These are phyloP conservation scores for Dreissena polymorpha DNA, from an alignment of 1,140 invertebrate species.

Conservation along the genomic window DNA sequence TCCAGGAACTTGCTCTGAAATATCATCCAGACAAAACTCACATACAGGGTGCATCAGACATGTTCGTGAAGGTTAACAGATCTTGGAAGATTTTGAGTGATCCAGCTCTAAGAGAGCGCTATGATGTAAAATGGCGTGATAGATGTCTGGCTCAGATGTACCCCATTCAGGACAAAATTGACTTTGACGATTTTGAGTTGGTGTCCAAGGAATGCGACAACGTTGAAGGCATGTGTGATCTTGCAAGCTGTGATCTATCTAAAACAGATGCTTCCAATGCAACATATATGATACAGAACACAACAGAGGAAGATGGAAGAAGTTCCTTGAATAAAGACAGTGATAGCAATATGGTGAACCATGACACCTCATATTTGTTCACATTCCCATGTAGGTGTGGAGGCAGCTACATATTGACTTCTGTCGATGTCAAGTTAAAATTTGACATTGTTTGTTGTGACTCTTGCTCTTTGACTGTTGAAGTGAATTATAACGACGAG, in stretches of 20 bases:
- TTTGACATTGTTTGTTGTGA: conserved; percentile 75
- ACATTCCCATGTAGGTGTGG: conserved; percentile 70
- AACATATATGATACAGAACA: not conserved
- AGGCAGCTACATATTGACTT: conserved; percentile 63
- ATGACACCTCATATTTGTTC: not conserved
- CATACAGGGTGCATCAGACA: conserved; percentile 10
- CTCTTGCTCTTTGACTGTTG: conserved; percentile 71
- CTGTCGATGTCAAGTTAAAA: conserved; percentile 61
- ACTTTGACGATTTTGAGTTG: conserved; percentile 67
- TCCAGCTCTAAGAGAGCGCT: conserved; percentile 62
- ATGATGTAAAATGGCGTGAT: conserved; percentile 70
- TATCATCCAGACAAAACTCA: conserved; percentile 72
- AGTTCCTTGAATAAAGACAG: not conserved
- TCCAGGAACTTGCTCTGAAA: conserved; percentile 60
- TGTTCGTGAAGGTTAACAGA: conserved; percentile 66
- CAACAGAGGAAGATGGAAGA: not conserved
- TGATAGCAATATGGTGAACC: not conserved
- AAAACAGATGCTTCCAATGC: not conserved
- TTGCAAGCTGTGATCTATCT: not conserved
- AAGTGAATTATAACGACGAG: conserved; percentile 62
- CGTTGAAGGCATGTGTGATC: not conserved
- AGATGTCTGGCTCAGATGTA: conserved; percentile 67
- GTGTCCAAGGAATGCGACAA: not conserved
- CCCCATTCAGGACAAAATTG: conserved; percentile 74
- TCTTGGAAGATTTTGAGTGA: conserved; percentile 75